Evolutionary conservation across 2,113 vertebrate genomes (phyloP), one percentile per base, ranked within the genome.

Genomic region (Rhinogobius similis): DNA sequence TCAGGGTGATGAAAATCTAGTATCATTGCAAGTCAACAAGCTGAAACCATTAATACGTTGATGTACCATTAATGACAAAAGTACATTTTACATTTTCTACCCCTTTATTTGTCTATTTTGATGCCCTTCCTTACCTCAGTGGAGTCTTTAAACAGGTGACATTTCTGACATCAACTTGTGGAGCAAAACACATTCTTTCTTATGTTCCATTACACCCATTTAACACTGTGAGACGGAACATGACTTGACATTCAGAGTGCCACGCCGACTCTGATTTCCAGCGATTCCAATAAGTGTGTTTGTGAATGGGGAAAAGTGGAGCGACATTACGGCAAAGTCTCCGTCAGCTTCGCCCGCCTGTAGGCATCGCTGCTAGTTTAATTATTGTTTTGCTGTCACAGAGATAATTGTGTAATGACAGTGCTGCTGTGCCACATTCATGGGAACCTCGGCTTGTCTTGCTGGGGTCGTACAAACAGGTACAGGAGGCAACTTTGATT

Each of bases 361-460:
- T 68, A 86, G 80, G 82, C 72, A 67, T 90, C 82, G 59, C 63
- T 83, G 79, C 72, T 72, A 67, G 77, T 78, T 79, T 87, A 88
- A 89, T 90, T 87, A 89, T 81, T 87, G 86, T 90, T 91, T 86
- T 87, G 61, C 73, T 56, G 77, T 88, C 58, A 71, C 67, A 20
- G 82, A 87, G 84, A 87, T 89, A 82, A 92, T 90, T 91, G 70
- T 76, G 72, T 82, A 52, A 91, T 92, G 77, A 88, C 63, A 74
- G 73, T 36, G 64, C 71, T 73, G 71, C 56, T 65, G 75, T 68
- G 85, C 79, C 82, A 82, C 70, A 76, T 82, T 88, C 44, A 48
- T n/a, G 65, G 21, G 29, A 68, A 59, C 73, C 71, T 79, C 77
- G 79, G 68, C 62, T 72, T 74, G 65, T 76, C 55, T 78, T 61